phyloP scores from a whole-genome alignment of 2,797 vertebrate species.

The Hephaestus fuliginosus region DNA sequence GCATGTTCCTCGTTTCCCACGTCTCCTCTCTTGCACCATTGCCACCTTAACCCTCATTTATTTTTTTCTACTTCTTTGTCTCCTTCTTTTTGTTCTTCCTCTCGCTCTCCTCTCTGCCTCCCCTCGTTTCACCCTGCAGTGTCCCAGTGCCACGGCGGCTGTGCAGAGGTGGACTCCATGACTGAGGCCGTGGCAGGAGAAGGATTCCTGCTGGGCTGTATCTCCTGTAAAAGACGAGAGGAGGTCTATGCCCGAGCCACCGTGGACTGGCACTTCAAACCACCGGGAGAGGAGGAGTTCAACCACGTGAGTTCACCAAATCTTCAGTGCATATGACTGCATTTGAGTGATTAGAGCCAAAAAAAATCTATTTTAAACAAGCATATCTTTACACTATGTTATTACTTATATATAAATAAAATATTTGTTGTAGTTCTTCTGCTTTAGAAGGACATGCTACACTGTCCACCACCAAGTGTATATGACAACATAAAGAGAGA shows the following conservation, averaged over 20 bases:
- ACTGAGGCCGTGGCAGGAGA: slow-evolving; percentile 88
- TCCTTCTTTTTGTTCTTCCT: neutral
- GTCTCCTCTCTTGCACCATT: neutral
- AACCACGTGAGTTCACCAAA: slow-evolving; percentile 74
- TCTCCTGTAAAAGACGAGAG: slow-evolving; percentile 92
- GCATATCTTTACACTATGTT: neutral
- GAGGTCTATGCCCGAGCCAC: slow-evolving; percentile 85
- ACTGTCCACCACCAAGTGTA: neutral
- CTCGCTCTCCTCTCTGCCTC: neutral
- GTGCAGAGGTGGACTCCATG: slow-evolving; percentile 92
- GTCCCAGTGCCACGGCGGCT: slow-evolving; percentile 82
- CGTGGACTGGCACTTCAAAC: slow-evolving; percentile 90
- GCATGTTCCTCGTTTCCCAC: neutral
- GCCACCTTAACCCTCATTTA: neutral
- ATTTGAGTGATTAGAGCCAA: neutral
- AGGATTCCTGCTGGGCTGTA: slow-evolving; percentile 90
- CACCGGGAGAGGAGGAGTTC: slow-evolving; percentile 80
- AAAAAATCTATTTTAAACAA: neutral
- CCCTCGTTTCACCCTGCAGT: slow-evolving; percentile 64
- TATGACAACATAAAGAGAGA: neutral
- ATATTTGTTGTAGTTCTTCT: neutral
- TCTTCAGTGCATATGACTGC: neutral
- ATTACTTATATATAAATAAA: neutral
- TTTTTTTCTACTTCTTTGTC: neutral
- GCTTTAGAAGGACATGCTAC: neutral